A percentile compares a stretch with the other conserved stretches of the same genome.
Conservation (phyloP, 2,797 vertebrate genomes). For the Oryzias dopingdopingensis region DNA sequence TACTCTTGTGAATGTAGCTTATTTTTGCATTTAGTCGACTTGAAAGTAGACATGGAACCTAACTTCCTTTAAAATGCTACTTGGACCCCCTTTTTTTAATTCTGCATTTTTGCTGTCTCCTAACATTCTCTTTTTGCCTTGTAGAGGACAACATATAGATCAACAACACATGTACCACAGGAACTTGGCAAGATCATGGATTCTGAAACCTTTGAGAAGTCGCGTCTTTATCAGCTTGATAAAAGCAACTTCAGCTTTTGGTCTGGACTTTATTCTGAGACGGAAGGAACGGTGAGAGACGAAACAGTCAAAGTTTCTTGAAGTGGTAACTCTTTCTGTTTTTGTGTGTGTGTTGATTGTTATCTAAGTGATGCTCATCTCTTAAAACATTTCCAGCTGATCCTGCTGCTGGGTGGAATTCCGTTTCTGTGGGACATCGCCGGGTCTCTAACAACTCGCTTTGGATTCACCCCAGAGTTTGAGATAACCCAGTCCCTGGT, state of each 20-base stretch:
- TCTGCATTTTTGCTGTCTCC: background rate
- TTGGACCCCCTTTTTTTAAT: background rate
- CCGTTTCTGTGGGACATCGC: conserved; percentile 91
- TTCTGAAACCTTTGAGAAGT: conserved; percentile 95
- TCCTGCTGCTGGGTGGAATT: conserved; percentile 93
- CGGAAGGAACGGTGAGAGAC: conserved; percentile 89
- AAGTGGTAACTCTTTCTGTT: too few species aligned
- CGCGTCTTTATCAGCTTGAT: conserved; percentile 96
- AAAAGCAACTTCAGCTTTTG: conserved; percentile 99
- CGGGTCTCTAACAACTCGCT: conserved; percentile 78
- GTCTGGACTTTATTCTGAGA: conserved; percentile 96
- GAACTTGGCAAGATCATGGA: conserved; percentile 97
- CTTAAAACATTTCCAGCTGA: conserved; percentile 78
- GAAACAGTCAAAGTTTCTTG: too few species aligned
- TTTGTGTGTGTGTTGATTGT: too few species aligned
- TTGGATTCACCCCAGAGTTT: conserved; percentile 87
- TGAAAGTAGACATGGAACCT: too few species aligned
- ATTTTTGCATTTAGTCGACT: too few species aligned
- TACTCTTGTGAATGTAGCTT: too few species aligned
- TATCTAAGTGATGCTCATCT: background rate
- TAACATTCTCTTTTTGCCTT: conserved; percentile 1
- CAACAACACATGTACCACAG: conserved; percentile 86
- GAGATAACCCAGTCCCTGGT: conserved; percentile 93
- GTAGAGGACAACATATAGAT: conserved; percentile 89
- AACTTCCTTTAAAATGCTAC: background rate